Base-by-base conservation (phyloP, 2,113 vertebrate genomes). In the Puntigrus tetrazona region DNA sequence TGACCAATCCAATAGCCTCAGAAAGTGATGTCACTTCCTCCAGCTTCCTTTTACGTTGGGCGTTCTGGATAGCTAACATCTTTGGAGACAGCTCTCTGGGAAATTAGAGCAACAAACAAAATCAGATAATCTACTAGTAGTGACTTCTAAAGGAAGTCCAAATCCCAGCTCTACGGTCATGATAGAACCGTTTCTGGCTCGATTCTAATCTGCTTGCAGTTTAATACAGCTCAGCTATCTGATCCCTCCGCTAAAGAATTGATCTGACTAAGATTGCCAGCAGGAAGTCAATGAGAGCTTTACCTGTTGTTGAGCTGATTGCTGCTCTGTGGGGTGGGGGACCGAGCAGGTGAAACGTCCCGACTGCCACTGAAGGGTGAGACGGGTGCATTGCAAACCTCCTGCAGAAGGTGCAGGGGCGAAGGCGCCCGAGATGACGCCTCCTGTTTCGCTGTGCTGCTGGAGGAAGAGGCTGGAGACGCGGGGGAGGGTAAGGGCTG, bases 11-110 rank as follows among this genome's bases (percentile, higher is more conserved):
- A 87, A 97, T 92, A 87, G 95, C 94, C 90, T 97, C 95, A 91
- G 95, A 95, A 91, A 96, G 94, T 18, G 95, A 93, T 82, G 94
- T 92, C 81, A 95, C 95, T 83, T 93, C 92, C 88, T 96, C 94
- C 91, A 98, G 95, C 94, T 98, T 99, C 90, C 98, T 95, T 92
- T 99, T 99, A 88, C 97, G 96, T 84, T 97, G 97, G 88, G 92
- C 89, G 90, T 97, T 98, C 92, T 96, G 96, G 89, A 96, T 94
- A 88, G 94, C 95, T 85, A 97, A 85, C 86, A 95, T 95, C 91
- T 95, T 95, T 87, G 96, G 94, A 83, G 94, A 95, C 75, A 96
- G 87, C 77, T 96, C 95, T 92, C 96, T 98, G 93, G 85, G 82
- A 65, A 86, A 41, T 16, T 31, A 0, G n/a, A 67, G 59, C 7